Evolutionary conservation across 2,797 vertebrate genomes (phyloP), one percentile per base, ranked within the genome.

Genomic region (Menidia menidia): DNA sequence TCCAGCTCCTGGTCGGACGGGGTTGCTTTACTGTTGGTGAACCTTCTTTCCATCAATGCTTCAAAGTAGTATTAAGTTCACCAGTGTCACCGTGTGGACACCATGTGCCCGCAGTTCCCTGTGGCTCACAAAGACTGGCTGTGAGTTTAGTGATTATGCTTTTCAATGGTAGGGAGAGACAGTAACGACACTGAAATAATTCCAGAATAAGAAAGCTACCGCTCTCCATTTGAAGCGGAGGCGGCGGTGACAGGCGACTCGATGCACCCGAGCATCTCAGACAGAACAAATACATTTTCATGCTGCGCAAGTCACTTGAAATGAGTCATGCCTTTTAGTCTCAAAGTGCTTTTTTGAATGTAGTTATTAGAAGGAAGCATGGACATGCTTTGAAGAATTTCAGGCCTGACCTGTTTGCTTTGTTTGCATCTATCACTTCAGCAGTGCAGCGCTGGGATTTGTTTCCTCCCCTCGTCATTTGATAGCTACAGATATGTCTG

Each of bases 1-100:
- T 47, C 62, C 59, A 59, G 42, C 42, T 52, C 47, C 58, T 68
- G 14, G 4, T 10, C 10, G 35, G 53, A 3, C 25, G 6, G 2
- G 25, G 25, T 25, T 58, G n/a, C 15, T 42, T 59, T 44, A 4
- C 6, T 51, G 11, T 51, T 25, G 9, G 2, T 47, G 15, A n/a
- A 3, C n/a, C 3, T 50, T 25, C 19, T 50, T 25, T 44, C 4
- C 13, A 44, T 44, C 43, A 44, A 19, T 57, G 32, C 65, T 57
- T 83, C 71, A 75, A 61, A 75, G 61, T 47, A 53, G 43, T 60
- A 58, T 55, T 64, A 62, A 70, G 66, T 70, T 57, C 43, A 59
- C 52, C 56, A 56, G 31, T 73, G 56, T 66, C 72, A 66, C 68
- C 78, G 60, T 60, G 55, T 48, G n/a, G 56, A 63, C 72, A 66